Evolutionary conservation across 2,113 vertebrate genomes (phyloP).

Genomic region (Albula goreensis): DNA sequence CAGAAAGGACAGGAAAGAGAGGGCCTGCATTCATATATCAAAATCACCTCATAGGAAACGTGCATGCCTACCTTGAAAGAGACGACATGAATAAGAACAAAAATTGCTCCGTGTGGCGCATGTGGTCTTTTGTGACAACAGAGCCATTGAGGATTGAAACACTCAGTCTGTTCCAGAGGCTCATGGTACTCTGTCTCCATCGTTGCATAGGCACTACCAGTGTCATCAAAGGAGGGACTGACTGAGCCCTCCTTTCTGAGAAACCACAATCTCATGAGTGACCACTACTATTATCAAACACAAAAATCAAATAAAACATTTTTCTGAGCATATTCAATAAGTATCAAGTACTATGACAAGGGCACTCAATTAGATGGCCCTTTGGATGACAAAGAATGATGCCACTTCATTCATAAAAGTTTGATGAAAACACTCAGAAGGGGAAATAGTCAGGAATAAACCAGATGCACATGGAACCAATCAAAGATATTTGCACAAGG

Average conservation of each 20-base stretch:
- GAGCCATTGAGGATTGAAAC: not conserved
- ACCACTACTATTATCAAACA: not conserved
- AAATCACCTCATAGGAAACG: conserved; percentile 31
- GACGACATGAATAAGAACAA: not conserved
- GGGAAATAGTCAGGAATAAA: conserved; percentile 9
- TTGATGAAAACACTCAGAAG: not conserved
- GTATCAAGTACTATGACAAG: not conserved
- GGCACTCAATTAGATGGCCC: not conserved
- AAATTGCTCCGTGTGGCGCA: not conserved
- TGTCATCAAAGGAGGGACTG: not conserved
- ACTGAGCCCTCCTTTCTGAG: not conserved
- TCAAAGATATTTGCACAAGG: conserved; percentile 62
- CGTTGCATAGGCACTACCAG: not conserved
- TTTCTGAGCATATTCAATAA: not conserved
- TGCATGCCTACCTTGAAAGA: conserved; percentile 20
- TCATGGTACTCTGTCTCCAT: not conserved
- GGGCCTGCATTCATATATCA: conserved; percentile 33
- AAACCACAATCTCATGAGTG: not conserved
- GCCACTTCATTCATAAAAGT: not conserved
- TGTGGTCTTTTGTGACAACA: not conserved
- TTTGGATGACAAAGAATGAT: not conserved
- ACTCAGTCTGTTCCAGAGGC: not conserved
- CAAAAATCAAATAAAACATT: not conserved
- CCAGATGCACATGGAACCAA: conserved; percentile 43
- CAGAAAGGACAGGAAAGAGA: conserved; percentile 59